phyloP scores from a whole-genome alignment of 2,888 invertebrate genomes.

The Acanthacorydalis orientalis region DNA sequence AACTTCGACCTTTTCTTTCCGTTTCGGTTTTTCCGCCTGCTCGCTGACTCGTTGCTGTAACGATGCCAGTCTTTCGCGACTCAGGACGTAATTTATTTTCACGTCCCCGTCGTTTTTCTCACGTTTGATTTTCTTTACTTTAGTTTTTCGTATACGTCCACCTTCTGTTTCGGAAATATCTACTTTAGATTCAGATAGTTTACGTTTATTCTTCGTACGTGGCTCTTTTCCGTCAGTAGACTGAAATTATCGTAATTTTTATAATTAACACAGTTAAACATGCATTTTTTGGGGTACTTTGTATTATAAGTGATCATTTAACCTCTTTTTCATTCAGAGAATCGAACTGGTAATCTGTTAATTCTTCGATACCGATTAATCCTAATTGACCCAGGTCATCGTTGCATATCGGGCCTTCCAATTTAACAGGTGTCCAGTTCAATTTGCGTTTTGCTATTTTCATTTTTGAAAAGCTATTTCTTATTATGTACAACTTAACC shows the following conservation, averaged over 20 bases:
- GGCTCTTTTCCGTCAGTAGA: too few species aligned
- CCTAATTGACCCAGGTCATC: conserved; percentile 36
- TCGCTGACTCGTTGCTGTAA: conserved; percentile 4
- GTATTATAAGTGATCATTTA: conserved; percentile 1
- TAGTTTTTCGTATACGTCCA: conserved; percentile 4
- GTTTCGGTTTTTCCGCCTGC: conserved; percentile 5
- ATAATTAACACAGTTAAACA: conserved; percentile 17
- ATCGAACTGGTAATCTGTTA: conserved; percentile 46
- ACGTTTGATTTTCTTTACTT: conserved; percentile 8
- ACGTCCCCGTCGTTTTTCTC: conserved; percentile 3
- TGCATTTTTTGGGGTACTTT: conserved; percentile 12
- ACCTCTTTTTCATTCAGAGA: too few species aligned
- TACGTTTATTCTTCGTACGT: too few species aligned
- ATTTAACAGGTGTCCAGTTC: conserved; percentile 47
- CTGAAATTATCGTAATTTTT: too few species aligned
- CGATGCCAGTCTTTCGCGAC: neutral
- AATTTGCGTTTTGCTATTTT: too few species aligned
- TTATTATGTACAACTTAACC: neutral
- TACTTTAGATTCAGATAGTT: too few species aligned
- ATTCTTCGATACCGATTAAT: conserved; percentile 62
- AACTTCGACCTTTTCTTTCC: conserved; percentile 8
- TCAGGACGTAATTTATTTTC: neutral
- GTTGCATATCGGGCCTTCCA: conserved; percentile 36
- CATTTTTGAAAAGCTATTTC: conserved; percentile 8
- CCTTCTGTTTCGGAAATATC: conserved; percentile 12